These are phyloP conservation scores for Leptobrachium ailaonicum DNA, from an alignment of 2,113 vertebrate species.

Conservation along the genomic window DNA sequence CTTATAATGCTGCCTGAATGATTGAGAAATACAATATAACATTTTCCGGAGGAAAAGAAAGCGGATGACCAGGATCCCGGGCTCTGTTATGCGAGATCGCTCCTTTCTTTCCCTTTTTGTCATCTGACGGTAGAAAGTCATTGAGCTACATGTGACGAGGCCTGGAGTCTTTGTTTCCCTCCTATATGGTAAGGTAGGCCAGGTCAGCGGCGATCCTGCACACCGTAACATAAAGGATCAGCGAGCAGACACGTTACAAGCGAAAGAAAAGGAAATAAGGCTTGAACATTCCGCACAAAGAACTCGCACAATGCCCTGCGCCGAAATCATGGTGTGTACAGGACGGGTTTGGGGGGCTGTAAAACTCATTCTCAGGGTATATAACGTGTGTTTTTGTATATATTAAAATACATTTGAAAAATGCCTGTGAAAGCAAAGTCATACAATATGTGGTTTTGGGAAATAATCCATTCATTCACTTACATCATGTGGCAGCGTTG, in stretches of 20 bases:
- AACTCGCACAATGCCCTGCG: no score
- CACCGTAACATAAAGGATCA: slow-evolving; percentile 10
- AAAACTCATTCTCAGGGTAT: no score
- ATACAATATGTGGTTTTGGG: no score
- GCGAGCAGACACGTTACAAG: slow-evolving; percentile 4
- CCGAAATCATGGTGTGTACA: no score
- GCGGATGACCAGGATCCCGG: slow-evolving; percentile 5
- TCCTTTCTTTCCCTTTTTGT: slow-evolving; percentile 22
- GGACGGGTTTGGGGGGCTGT: no score
- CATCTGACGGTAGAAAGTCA: slow-evolving; percentile 17
- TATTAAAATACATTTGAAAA: no score
- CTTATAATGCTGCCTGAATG: slow-evolving; percentile 8
- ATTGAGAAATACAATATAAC: slow-evolving; percentile 30
- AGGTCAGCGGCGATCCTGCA: slow-evolving; percentile 21
- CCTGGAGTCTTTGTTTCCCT: slow-evolving; percentile 9
- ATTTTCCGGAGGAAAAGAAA: slow-evolving; percentile 11
- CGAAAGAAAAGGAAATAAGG: background rate
- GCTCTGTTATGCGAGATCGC: slow-evolving; percentile 29
- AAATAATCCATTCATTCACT: no score
- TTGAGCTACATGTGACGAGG: slow-evolving; percentile 39
- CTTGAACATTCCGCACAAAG: no score
- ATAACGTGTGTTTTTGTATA: no score
- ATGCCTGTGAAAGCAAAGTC: no score
- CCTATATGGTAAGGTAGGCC: slow-evolving; percentile 16
- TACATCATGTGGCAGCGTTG: no score